Conservation (phyloP, 2,888 invertebrate species). For the Barypeithes pellucidus region DNA sequence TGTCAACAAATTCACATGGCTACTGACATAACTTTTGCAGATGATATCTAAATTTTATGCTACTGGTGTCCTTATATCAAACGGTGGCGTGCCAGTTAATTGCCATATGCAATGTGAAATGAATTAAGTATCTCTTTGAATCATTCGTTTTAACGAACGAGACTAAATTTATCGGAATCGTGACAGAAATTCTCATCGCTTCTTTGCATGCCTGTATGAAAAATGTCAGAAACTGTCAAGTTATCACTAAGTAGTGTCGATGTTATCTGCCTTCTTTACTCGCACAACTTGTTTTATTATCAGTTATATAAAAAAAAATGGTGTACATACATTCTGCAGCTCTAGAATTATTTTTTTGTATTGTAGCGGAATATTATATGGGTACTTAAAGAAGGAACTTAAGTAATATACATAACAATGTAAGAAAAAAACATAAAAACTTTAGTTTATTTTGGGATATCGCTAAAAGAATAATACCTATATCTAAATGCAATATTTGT, state of each 20-base stretch:
- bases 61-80: no score
- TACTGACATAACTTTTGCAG: no score
- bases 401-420: constrained; percentile 58
- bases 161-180: no score
- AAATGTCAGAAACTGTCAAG: constrained; percentile 21
- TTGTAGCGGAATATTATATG: constrained; percentile 55
- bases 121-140: no score
- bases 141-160: no score
- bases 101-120: no score
- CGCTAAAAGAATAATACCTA: constrained; percentile 41
- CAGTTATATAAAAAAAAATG: constrained; percentile 56
- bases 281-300: constrained; percentile 62
- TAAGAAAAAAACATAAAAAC: constrained; percentile 55
- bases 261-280: constrained; percentile 60
- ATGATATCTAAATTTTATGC: no score
- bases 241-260: constrained; percentile 56
- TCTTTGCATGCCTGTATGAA: not conserved
- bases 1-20: no score
- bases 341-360: constrained; percentile 63
- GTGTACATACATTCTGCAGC: constrained; percentile 64
- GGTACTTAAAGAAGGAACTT: constrained; percentile 61
- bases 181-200: no score
- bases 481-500: constrained; percentile 57
- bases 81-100: no score
- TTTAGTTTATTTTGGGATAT: constrained; percentile 65